Percentiles rank a stretch among this genome's conserved stretches.
phyloP scores from a whole-genome alignment of 2,113 vertebrate species.

The Alligator sinensis region DNA sequence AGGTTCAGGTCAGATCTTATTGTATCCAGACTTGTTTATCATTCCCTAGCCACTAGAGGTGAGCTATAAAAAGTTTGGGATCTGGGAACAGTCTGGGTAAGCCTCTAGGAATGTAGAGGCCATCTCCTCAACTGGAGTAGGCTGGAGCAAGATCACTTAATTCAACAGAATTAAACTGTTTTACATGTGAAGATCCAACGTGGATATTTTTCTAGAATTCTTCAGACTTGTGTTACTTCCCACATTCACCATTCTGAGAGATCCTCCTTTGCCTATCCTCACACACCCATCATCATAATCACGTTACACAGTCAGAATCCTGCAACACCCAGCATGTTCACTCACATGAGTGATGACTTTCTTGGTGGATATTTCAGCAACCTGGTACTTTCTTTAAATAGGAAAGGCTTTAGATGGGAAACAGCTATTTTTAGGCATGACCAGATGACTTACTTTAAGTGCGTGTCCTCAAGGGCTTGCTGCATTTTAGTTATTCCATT shows the following conservation, averaged over 20 bases:
- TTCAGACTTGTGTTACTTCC: background rate
- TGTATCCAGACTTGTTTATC: constrained; percentile 5
- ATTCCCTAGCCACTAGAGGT: background rate
- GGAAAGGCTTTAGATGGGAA: background rate
- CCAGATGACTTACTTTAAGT: background rate
- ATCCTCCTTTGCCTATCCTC: background rate
- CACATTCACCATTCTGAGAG: background rate
- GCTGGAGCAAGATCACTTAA: background rate
- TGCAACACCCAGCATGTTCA: background rate
- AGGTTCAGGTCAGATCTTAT: constrained; percentile 11
- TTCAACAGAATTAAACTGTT: background rate
- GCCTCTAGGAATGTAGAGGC: background rate
- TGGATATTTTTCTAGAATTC: background rate
- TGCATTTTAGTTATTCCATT: background rate
- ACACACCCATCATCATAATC: background rate
- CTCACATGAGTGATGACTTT: background rate
- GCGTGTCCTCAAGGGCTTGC: background rate
- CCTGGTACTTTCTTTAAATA: background rate
- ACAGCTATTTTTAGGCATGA: background rate
- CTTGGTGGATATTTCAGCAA: background rate
- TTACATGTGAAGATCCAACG: accelerated
- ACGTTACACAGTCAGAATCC: background rate
- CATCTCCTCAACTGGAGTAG: background rate
- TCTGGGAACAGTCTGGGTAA: background rate
- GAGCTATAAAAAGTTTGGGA: background rate